Evolutionary conservation across 1,140 invertebrate genomes (phyloP).

Genomic region (Drosophila sproati): DNA sequence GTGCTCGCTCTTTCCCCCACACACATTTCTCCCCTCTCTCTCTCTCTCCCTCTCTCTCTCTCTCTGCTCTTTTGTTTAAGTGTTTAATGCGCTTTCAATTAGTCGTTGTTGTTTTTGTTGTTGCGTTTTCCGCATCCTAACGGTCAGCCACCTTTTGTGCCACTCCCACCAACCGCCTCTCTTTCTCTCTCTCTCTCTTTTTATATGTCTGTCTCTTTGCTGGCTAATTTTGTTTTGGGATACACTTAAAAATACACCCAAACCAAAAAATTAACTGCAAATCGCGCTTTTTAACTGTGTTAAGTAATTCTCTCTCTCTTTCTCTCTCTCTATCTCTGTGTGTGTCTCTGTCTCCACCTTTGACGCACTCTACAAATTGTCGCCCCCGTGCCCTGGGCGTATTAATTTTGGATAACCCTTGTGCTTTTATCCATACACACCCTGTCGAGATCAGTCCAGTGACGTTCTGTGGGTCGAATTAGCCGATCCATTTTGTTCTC

Average conservation of each 20-base stretch:
- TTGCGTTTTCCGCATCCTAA: conserved; percentile 59
- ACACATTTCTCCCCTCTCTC: not conserved
- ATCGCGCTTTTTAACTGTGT: conserved; percentile 49
- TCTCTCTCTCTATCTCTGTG: not conserved
- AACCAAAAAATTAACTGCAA: conserved; percentile 27
- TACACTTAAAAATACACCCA: conserved; percentile 39
- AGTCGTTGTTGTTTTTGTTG: conserved; percentile 22
- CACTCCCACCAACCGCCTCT: conserved; percentile 43
- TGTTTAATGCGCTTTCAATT: conserved; percentile 41
- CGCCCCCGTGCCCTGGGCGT: not conserved
- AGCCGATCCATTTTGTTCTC: conserved; percentile 16
- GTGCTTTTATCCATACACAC: not conserved
- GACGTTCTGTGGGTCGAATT: conserved; percentile 55
- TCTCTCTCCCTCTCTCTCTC: not conserved
- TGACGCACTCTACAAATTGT: not conserved
- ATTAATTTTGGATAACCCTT: not conserved
- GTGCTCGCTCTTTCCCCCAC: not conserved
- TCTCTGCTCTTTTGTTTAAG: not conserved
- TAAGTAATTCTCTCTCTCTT: conserved; percentile 22
- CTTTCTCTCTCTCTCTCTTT: no score
- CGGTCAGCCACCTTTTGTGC: conserved; percentile 53
- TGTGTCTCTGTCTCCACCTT: not conserved
- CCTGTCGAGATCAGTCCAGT: conserved; percentile 17
- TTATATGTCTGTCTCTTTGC: conserved; percentile 44
- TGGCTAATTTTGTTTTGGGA: conserved; percentile 31